phyloP scores from a whole-genome alignment of 1,140 invertebrate genomes.

The Megalopta genalis region DNA sequence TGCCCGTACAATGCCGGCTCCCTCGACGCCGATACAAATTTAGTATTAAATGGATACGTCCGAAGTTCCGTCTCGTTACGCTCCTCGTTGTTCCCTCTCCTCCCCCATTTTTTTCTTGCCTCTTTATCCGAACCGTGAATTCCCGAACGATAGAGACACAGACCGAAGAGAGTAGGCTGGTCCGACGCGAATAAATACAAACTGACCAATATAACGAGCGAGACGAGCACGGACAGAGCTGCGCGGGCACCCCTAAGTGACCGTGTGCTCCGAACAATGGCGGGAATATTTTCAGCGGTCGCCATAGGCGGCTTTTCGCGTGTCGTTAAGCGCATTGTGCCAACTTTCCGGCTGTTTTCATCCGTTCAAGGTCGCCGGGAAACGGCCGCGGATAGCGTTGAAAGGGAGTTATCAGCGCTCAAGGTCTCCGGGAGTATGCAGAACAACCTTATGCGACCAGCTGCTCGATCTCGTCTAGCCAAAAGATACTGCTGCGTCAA shows the following conservation, averaged over 20 bases:
- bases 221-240: neutral
- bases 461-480: neutral
- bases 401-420: neutral
- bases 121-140: neutral
- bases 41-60: slow-evolving; percentile 43
- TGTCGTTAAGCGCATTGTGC: neutral
- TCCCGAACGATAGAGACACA: slow-evolving; percentile 20
- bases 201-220: slow-evolving; percentile 37
- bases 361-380: neutral
- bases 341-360: neutral
- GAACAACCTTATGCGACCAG: neutral
- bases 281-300: neutral
- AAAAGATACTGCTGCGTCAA: neutral
- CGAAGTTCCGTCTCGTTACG: slow-evolving; percentile 35
- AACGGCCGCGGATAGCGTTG: no score
- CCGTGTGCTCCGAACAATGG: slow-evolving; percentile 26
- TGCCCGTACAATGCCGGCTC: slow-evolving; percentile 21
- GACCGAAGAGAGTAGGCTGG: neutral
- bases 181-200: slow-evolving; percentile 25
- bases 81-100: neutral
- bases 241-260: neutral
- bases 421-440: neutral
- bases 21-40: slow-evolving; percentile 44
- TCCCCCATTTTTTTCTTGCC: neutral
- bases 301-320: neutral